A percentile compares a stretch with the other conserved stretches of the same genome.
Conservation (phyloP, 2,113 vertebrate genomes). For the Rallus limicola region DNA sequence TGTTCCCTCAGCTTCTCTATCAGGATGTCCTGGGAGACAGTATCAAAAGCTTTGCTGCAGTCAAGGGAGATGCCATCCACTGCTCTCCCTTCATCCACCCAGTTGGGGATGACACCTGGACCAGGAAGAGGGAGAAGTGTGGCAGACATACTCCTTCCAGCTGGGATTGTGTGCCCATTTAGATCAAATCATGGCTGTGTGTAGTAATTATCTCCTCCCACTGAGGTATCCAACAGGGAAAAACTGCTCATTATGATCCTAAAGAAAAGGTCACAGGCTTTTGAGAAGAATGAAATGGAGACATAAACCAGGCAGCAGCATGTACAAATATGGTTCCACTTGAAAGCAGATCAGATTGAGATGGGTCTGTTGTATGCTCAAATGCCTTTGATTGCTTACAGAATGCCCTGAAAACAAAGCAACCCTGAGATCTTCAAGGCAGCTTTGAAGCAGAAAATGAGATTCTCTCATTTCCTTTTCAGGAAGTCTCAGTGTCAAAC, state of each 20-base stretch:
- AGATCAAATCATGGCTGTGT: not conserved
- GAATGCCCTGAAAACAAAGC: conserved; percentile 38
- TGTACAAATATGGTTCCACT: conserved; percentile 46
- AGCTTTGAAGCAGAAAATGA: conserved; percentile 63
- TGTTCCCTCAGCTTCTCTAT: no score
- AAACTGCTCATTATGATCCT: conserved; percentile 33
- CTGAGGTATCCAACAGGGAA: conserved; percentile 11
- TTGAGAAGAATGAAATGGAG: conserved; percentile 7
- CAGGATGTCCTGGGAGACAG: no score
- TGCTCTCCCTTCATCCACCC: no score
- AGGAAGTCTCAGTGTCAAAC: not conserved
- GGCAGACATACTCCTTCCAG: not conserved
- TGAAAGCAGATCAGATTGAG: conserved; percentile 16
- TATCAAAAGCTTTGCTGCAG: no score
- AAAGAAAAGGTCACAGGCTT: conserved; percentile 45
- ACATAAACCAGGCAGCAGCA: conserved; percentile 29
- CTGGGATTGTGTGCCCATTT: not conserved
- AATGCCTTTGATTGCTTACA: conserved; percentile 43
- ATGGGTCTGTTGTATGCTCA: not conserved
- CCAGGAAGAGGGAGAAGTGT: not conserved
- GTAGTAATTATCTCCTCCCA: conserved; percentile 3
- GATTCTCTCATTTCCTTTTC: conserved; percentile 15
- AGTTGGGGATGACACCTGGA: not conserved
- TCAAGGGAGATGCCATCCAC: no score
- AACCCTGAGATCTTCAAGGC: not conserved